A percentile compares a stretch with the other conserved stretches of the same genome.
Conservation (phyloP, 2,888 invertebrate genomes). For the Thelaira solivaga region DNA sequence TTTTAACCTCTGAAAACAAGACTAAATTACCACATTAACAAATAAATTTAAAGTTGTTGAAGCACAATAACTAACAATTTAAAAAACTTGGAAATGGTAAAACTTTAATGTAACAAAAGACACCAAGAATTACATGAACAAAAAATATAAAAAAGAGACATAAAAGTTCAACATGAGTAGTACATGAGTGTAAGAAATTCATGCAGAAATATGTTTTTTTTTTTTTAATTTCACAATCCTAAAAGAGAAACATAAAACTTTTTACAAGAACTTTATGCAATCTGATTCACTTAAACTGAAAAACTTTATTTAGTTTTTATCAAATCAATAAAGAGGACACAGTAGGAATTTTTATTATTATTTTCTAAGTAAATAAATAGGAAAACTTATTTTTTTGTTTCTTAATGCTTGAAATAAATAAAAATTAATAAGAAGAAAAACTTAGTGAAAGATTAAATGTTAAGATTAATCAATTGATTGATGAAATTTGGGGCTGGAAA, state of each 20-base stretch:
- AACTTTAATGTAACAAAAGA: constrained; percentile 34
- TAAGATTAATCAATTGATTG: too few relatives aligned
- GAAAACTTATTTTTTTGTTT: too few relatives aligned
- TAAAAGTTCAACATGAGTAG: constrained; percentile 1
- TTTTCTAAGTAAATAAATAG: too few relatives aligned
- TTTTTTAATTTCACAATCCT: constrained; percentile 11
- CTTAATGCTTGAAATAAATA: too few relatives aligned
- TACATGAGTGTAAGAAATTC: constrained; percentile 2
- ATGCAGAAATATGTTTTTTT: constrained; percentile 13
- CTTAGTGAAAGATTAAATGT: too few relatives aligned
- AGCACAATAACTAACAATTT: background rate
- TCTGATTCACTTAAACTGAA: background rate
- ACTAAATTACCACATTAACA: constrained; percentile 1
- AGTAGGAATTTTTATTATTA: background rate
- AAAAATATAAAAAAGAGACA: too few relatives aligned
- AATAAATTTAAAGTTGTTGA: constrained; percentile 18
- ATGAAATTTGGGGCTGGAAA: too few relatives aligned
- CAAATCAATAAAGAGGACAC: background rate
- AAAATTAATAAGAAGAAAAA: too few relatives aligned
- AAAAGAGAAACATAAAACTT: background rate
- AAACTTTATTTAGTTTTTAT: too few relatives aligned
- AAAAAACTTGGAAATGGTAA: constrained; percentile 13
- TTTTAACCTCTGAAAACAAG: background rate
- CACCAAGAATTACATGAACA: constrained; percentile 29
- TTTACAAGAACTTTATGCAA: constrained; percentile 5